Conservation (phyloP, 2,113 vertebrate genomes). For the Bufo bufo region DNA sequence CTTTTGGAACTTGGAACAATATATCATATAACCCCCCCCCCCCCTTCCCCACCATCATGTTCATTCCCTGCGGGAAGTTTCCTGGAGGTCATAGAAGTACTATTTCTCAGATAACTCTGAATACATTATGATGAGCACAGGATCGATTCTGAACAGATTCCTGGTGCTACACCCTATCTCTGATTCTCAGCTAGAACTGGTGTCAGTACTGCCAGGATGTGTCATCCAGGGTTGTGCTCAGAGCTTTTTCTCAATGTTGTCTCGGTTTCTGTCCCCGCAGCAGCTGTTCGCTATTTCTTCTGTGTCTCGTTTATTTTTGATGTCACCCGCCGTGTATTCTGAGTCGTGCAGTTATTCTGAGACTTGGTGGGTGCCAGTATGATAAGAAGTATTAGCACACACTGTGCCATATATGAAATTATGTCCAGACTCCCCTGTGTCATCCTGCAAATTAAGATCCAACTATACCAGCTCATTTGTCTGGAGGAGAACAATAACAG, state of each 20-base stretch:
- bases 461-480: neutral
- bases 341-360: conserved; percentile 30
- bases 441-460: neutral
- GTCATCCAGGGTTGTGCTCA: neutral
- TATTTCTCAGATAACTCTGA: neutral
- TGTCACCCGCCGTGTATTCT: neutral
- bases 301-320: conserved; percentile 29
- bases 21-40: too few species aligned
- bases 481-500: neutral
- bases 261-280: conserved; percentile 20
- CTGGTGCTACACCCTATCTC: neutral
- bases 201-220: neutral
- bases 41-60: too few species aligned
- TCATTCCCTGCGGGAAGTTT: too few species aligned
- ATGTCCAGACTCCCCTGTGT: neutral
- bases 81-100: neutral
- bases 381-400: conserved; percentile 21
- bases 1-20: too few species aligned
- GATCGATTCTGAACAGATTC: neutral
- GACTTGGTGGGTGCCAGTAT: conserved; percentile 26
- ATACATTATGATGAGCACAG: neutral
- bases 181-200: neutral
- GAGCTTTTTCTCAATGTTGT: neutral
- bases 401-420: neutral
- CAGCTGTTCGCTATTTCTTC: conserved; percentile 17